Base-by-base conservation (phyloP, 2,888 invertebrate genomes). In the Timema podura region DNA sequence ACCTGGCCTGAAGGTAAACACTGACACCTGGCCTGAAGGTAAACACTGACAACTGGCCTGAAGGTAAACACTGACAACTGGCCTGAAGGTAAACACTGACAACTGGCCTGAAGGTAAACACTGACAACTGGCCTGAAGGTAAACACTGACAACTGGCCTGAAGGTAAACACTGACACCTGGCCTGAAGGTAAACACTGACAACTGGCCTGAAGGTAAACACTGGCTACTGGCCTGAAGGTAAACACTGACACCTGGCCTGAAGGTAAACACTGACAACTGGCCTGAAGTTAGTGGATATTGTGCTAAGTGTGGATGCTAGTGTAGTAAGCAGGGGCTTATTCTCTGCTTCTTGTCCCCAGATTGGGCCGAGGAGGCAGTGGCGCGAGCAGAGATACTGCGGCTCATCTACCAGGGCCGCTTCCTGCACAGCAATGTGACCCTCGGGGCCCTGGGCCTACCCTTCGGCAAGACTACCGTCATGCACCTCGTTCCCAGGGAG, bases 41-140 rank as follows among this genome's bases (percentile, higher is more conserved):
- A 86, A 83, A 80, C 73, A 30, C 16, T 48, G 44, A 47, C 51
- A 45, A 13, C 8, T 7, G 6, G 15, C n/a, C n/a, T n/a, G 44
- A 64, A 44, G 45, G 15, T 64, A 30, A 30, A n/a, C n/a, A n/a
- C n/a, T n/a, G 97, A 96, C 83, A 95, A 96, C 83, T 99, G 99
- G 99, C 98, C 98, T 74, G 91, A 95, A 89, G 98, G 98, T 98
- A 86, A 83, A 80, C 73, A 30, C 16, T 48, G 44, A 47, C 51
- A 45, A 13, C 8, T 7, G 6, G 15, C n/a, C n/a, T n/a, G 44
- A 64, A 44, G 45, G 15, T 64, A 30, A 30, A n/a, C n/a, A n/a
- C n/a, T n/a, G 97, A 96, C 83, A 95, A 96, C 83, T 99, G 99
- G 99, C 98, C 98, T 74, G 91, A 95, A 89, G 98, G 98, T 98